A percentile compares a stretch with the other conserved stretches of the same genome.
Conservation (phyloP, 1,140 invertebrate species). For the Papilio xuthus region DNA sequence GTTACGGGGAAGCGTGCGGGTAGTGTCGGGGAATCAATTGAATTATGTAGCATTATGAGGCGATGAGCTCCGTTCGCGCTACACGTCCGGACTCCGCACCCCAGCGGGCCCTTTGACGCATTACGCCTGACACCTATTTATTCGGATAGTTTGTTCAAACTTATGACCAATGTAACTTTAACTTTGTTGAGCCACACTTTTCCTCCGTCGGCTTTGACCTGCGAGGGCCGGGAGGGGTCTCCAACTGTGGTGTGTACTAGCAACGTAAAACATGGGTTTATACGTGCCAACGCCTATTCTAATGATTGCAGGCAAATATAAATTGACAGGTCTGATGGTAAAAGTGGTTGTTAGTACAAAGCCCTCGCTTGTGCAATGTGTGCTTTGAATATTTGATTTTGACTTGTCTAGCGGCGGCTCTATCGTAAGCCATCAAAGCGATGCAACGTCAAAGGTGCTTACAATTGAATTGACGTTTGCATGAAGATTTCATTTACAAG, state of each 20-base stretch:
- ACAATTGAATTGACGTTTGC: conserved; percentile 25
- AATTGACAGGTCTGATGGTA: conserved; percentile 72
- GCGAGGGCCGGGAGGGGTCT: conserved; percentile 42
- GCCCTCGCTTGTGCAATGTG: conserved; percentile 57
- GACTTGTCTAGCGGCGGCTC: conserved; percentile 34
- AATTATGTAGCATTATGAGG: conserved; percentile 80
- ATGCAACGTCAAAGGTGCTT: conserved; percentile 25
- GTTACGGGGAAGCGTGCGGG: conserved; percentile 76
- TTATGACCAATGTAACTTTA: conserved; percentile 49
- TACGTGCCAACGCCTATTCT: conserved; percentile 60
- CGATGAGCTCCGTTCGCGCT: conserved; percentile 71
- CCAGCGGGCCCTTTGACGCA: conserved; percentile 66
- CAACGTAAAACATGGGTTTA: conserved; percentile 21
- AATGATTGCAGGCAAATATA: conserved; percentile 75
- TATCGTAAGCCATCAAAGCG: conserved; percentile 28
- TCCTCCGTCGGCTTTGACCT: conserved; percentile 26
- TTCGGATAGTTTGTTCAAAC: conserved; percentile 60
- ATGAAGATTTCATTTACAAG: conserved; percentile 2
- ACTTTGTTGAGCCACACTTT: conserved; percentile 31
- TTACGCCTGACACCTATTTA: conserved; percentile 76
- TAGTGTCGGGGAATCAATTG: conserved; percentile 79
- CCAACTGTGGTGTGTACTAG: conserved; percentile 32
- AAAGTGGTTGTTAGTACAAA: conserved; percentile 71
- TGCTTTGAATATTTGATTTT: conserved; percentile 73
- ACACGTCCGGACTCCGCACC: conserved; percentile 71